A percentile compares a stretch with the other conserved stretches of the same genome.
Conservation (phyloP, 1,140 invertebrate genomes). For the Phortica variegata region DNA sequence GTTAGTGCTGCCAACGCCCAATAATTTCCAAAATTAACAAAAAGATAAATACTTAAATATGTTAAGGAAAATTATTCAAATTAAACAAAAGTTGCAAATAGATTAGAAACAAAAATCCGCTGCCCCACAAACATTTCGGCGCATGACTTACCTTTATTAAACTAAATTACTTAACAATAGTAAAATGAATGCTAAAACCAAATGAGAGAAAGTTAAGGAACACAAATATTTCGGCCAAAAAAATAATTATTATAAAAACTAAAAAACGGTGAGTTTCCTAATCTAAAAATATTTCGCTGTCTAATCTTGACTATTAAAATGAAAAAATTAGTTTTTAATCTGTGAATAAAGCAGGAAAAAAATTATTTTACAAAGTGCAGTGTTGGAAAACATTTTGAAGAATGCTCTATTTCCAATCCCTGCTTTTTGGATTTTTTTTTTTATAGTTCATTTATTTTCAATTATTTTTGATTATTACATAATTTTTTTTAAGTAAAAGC, state of each 20-base stretch:
- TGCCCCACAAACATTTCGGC: constrained; percentile 43
- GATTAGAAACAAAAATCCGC: constrained; percentile 29
- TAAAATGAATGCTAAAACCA: constrained; percentile 51
- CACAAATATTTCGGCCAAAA: constrained; percentile 9
- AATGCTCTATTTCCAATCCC: no score
- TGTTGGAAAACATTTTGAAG: no score
- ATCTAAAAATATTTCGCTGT: no score
- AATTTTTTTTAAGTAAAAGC: constrained; percentile 11
- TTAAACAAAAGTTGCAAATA: constrained; percentile 15
- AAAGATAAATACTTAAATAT: no score
- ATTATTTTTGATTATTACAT: constrained; percentile 14
- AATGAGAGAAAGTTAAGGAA: constrained; percentile 33
- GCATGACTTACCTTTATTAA: constrained; percentile 22
- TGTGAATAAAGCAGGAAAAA: constrained; percentile 14
- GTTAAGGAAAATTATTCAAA: no score
- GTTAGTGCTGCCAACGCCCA: constrained; percentile 31
- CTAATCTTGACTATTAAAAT: no score
- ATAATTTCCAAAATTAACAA: no score
- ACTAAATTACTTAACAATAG: constrained; percentile 50
- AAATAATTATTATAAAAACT: constrained; percentile 9
- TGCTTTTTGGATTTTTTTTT: constrained; percentile 20
- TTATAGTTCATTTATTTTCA: constrained; percentile 18
- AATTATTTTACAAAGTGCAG: constrained; percentile 27
- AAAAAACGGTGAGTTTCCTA: constrained; percentile 54
- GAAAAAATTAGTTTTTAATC: constrained; percentile 7